Evolutionary conservation across 2,797 vertebrate genomes (phyloP), one percentile per base, ranked within the genome.

Genomic region (Lindbergichthys nudifrons): DNA sequence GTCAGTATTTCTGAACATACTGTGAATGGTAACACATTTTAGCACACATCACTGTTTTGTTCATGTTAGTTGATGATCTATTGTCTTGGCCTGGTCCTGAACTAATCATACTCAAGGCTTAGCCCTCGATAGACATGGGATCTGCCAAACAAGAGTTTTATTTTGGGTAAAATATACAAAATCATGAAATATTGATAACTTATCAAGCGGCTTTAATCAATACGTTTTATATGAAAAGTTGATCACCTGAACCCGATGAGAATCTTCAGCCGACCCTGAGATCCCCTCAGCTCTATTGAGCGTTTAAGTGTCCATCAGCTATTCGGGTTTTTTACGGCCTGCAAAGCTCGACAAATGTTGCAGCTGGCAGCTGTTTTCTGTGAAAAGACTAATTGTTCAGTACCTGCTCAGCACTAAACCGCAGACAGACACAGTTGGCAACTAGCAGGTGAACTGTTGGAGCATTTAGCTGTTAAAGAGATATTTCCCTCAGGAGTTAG

Each of bases 1-100:
- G 76, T 89, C 87, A 84, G 80, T 84, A 67, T 82, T 84, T 26
- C 84, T 79, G 70, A 52, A 75, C 76, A 80, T 69, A 62, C 46
- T 68, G 64, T 83, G 82, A 81, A 87, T 79, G 57, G 68, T 65
- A 86, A 82, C 77, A 70, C 39, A 18, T 64, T 83, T 47, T 32
- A 66, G 57, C 70, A 59, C 45, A 70, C 63, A 73, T 69, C 66
- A 11, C 69, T 73, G 80, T 81, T 75, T 54, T 60, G 19, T 18
- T 76, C 48, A 41, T 72, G 65, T 62, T 68, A 59, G 63, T 36
- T 47, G 70, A 78, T 65, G 57, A 74, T 59, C 64, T 73, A 12
- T 64, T 19, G 61, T 42, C 61, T 80, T 70, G 66, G 70, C 46
- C 21, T 0, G 2, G 39, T 53, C 50, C 78, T 23, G 56, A 66